Evolutionary conservation across 2,888 invertebrate species (phyloP), one percentile per base, ranked within the genome.

Genomic region (Folsomia manolachei): DNA sequence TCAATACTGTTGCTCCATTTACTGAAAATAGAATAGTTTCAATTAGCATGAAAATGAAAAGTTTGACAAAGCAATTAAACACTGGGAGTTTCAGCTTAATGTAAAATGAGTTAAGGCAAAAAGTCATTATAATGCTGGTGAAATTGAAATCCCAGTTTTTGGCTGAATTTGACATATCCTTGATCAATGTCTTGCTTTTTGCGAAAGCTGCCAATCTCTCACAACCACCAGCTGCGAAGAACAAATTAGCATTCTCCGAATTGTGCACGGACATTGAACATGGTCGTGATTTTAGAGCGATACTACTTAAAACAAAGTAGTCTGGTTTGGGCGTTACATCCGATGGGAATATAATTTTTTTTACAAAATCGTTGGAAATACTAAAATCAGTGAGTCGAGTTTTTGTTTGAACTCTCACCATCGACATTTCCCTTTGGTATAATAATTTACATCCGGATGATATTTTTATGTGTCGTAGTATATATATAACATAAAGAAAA

Each of bases 1-100:
- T 79, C 64, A 77, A 53, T 53, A 80, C 78, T 2, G 79, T 80
- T 25, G 79, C 77, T 69, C 75, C 78, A 74, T 79, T 80, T 69
- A 80, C 80, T 80, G 74, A 2, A 71, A 70, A 71, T 24, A 52
- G 27, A 66, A 26, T 64, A 68, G 23, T n/a, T 62, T 67, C 23
- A n/a, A n/a, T n/a, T n/a, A n/a, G n/a, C n/a, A 27, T 52, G 52
- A 19, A 14, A 39, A 9, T 39, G 39, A 4, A 39, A 4, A 39
- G 14, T 39, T 39, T 39, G 14, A 14, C 7, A 39, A 39, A 39
- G 7, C 39, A 39, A 39, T 39, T 39, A 39, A 39, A 39, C 39
- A 39, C 14, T 14, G 4, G n/a, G n/a, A n/a, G 39, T 39, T 39
- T 39, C 39, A 39, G 39, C 4, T 56, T 56, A 56, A 56, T 56